These are phyloP conservation scores for Phorcus lineatus DNA, from an alignment of 2,888 invertebrate genomes.

Conservation along the genomic window DNA sequence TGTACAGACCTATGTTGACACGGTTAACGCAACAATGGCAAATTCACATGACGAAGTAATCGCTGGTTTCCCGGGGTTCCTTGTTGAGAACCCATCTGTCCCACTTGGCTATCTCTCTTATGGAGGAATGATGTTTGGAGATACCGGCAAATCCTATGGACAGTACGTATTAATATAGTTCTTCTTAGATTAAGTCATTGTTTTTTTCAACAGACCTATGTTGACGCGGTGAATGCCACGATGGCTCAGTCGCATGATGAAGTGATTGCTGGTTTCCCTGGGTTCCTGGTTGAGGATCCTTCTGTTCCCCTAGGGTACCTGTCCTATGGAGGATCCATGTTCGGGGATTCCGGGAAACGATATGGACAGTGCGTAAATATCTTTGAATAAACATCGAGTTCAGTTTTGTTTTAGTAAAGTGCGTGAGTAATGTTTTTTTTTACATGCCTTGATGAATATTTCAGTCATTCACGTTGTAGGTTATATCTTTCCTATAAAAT, in stretches of 20 bases:
- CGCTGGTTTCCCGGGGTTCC: constrained; percentile 47
- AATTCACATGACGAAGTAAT: constrained; percentile 41
- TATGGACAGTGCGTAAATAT: too few relatives aligned
- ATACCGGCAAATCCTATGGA: constrained; percentile 36
- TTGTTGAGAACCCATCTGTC: constrained; percentile 30
- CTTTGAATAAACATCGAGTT: too few relatives aligned
- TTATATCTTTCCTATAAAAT: too few relatives aligned
- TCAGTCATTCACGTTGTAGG: too few relatives aligned
- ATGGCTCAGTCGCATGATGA: constrained; percentile 40
- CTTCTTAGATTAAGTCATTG: not conserved
- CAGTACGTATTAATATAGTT: constrained; percentile 28
- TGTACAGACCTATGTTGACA: constrained; percentile 33
- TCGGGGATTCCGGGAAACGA: too few relatives aligned
- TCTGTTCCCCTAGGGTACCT: constrained; percentile 41
- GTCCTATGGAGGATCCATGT: too few relatives aligned
- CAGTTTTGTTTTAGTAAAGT: too few relatives aligned
- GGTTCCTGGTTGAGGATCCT: constrained; percentile 36
- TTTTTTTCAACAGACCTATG: constrained; percentile 32
- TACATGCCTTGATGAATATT: too few relatives aligned
- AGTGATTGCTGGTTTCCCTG: constrained; percentile 45
- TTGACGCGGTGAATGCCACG: constrained; percentile 33
- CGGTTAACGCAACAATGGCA: constrained; percentile 33
- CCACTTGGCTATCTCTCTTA: constrained; percentile 44
- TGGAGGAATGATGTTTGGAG: constrained; percentile 48
- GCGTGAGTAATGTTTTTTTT: too few relatives aligned